A percentile compares a stretch with the other conserved stretches of the same genome.
phyloP scores from a whole-genome alignment of 2,888 invertebrate genomes.

The Caenorhabditis uteleia region DNA sequence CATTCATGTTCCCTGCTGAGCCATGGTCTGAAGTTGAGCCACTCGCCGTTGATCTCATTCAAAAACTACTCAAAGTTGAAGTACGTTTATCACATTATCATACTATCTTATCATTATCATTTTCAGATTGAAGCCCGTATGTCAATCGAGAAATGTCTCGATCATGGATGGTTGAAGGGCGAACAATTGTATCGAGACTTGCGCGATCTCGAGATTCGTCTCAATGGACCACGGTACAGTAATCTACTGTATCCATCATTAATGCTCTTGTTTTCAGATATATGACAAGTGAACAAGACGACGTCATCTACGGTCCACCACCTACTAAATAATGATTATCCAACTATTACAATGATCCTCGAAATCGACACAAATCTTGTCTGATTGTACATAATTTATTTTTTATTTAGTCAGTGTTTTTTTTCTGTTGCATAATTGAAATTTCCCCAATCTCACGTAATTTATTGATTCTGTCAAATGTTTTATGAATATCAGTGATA shows the following conservation, averaged over 20 bases:
- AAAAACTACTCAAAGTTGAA: conserved; percentile 87
- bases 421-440: not conserved
- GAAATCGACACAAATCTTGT: no score
- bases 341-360: no score
- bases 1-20: conserved; percentile 98
- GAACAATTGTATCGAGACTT: conserved; percentile 63
- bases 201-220: conserved; percentile 57
- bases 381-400: not conserved
- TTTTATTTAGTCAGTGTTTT: not conserved
- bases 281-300: conserved; percentile 46
- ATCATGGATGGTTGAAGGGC: conserved; percentile 66
- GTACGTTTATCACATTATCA: conserved; percentile 49
- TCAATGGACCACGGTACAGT: conserved; percentile 41
- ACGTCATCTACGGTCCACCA: conserved; percentile 45
- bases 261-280: conserved; percentile 45
- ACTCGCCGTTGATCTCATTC: conserved; percentile 93
- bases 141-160: conserved; percentile 65
- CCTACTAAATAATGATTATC: no score
- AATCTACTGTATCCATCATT: not conserved
- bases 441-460: no score
- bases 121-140: conserved; percentile 67
- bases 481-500: no score
- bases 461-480: no score
- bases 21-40: conserved; percentile 96
- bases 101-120: not conserved